Evolutionary conservation across 2,888 invertebrate genomes (phyloP), one percentile per base, ranked within the genome.

Genomic region (Acanthacorydalis orientalis): DNA sequence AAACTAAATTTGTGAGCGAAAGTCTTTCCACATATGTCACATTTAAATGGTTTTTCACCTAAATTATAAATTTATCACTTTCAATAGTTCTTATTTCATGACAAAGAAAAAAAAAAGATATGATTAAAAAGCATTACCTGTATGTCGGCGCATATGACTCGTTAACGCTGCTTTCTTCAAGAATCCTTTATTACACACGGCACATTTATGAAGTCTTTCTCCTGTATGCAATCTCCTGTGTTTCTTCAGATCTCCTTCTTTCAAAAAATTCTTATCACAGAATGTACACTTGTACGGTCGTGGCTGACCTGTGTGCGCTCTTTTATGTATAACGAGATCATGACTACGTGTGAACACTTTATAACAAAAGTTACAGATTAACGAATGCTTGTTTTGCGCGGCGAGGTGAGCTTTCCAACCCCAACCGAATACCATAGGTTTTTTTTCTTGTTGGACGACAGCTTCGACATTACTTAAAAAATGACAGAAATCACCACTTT

Each of bases 341-440:
- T 46, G 35, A 10, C 16, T 35, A 14, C 46, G 38, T 38, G 46
- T 35, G 15, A 46, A 46, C 8, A 34, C 35, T 31, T 46, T 46
- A 31, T 46, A 46, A 38, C 46, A 46, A 46, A 39, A 46, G 39
- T 46, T 46, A 14, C 46, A 46, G 12, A 46, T 46, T 14, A 46
- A 39, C 2, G 38, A 39, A n/a, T 35, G 46, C n/a, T 46, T 46
- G 23, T 37, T n/a, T 37, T 37, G 37, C 10, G 37, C 37, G n/a
- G 37, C 37, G 7, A 37, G 14, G 10, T 37, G 37, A 7, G 37
- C 37, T 37, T 37, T 37, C 37, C 37, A 37, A 7, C 37, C 37
- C 37, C 37, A 37, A 12, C 37, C 37, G 10, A 37, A 37, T 37
- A 37, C 37, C 12, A 37, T 37, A 37, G 37, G 37, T 37, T 37